Base-by-base conservation (phyloP, 1,140 invertebrate species). In the Tetramorium alpestre region DNA sequence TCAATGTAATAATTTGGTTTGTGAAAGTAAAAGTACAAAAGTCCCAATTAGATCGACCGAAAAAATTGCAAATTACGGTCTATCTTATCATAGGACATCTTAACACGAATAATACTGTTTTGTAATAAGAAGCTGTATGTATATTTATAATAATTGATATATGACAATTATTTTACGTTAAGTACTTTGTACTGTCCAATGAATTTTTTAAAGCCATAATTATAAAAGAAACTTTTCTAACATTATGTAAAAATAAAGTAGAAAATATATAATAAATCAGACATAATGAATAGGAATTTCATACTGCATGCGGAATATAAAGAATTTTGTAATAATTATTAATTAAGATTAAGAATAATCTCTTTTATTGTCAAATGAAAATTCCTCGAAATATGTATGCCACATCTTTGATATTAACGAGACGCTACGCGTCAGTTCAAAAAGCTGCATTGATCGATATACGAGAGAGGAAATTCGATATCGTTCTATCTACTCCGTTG, bases 401-500 rank as follows among this genome's bases (percentile, higher is more conserved):
- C 22, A 13, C n/a, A 2, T 25, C 25, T 73, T 54, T 47, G 49
- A 25, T 41, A 41, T 69, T 47, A 47, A 47, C 51, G 54, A 75
- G 54, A 62, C 18, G 38, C 22, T 18, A 33, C 54, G 10, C 54
- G 10, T 22, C 44, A 7, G 44, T 81, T 70, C 8, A 16, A 82
- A 73, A 73, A 33, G n/a, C 44, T 47, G 54, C n/a, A 28, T 62
- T 75, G 22, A 84, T 84, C 80, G 80, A 84, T 84, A 75, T n/a
- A 33, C 25, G 25, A 38, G 69, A 84, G 69, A 75, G 69, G 80
- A 60, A 73, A 84, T 78, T 88, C 51, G 56, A 82, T 73, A 90
- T 88, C 78, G 87, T 86, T 82, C 81, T 84, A 87, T 87, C 76
- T 56, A 56, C 65, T 85, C 67, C 85, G 60, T 86, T 88, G 89